phyloP scores from a whole-genome alignment of 1,140 invertebrate species.

The Ptiloglossa arizonensis region DNA sequence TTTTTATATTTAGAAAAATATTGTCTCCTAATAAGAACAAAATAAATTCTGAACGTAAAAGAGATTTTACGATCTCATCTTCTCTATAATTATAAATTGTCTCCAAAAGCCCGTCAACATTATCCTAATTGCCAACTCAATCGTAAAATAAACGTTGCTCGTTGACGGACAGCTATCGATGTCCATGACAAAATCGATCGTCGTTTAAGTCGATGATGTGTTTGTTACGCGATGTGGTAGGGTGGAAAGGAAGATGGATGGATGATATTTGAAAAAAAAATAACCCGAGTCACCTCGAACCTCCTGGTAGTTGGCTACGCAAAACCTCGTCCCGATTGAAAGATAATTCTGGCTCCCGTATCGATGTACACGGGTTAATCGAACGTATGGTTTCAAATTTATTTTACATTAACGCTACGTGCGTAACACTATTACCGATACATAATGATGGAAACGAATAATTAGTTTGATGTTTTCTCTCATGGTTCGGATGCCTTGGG shows the following conservation, averaged over 20 bases:
- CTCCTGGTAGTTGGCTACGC: constrained; percentile 6
- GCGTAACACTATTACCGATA: not conserved
- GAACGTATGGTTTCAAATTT: too few species aligned
- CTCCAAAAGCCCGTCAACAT: not conserved
- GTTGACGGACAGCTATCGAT: not conserved
- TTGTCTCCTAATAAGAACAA: too few species aligned
- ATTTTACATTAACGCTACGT: not conserved
- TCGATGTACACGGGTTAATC: constrained; percentile 11
- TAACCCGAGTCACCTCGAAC: constrained; percentile 24
- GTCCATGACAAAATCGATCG: not conserved
- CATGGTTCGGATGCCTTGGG: not conserved
- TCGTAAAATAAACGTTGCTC: not conserved
- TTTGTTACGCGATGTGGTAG: not conserved
- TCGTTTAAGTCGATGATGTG: constrained; percentile 28
- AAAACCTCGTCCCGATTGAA: constrained; percentile 17
- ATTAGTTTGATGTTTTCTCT: constrained; percentile 31
- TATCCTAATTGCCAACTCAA: constrained; percentile 1
- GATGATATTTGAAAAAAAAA: not conserved
- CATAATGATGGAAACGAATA: constrained; percentile 22
- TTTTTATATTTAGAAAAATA: too few species aligned
- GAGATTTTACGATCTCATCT: too few species aligned
- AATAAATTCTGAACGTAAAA: too few species aligned
- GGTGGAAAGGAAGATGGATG: constrained; percentile 12
- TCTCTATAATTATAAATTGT: not conserved
- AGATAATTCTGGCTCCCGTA: constrained; percentile 27